A percentile compares a stretch with the other conserved stretches of the same genome.
Conservation (phyloP, 2,888 invertebrate genomes). For the Stenotaenia linearis region DNA sequence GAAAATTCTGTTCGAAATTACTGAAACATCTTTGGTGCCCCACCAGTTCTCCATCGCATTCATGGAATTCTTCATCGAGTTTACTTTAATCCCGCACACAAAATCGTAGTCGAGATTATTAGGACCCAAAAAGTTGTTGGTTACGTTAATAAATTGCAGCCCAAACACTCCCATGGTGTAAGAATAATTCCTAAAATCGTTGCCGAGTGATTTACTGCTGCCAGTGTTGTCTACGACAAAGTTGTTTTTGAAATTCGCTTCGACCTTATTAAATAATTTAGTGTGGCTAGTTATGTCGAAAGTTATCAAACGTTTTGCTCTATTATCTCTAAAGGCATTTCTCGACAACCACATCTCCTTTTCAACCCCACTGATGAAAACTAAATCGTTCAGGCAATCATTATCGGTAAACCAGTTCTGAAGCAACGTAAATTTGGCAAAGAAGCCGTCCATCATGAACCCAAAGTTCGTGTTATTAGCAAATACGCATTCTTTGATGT, state of each 20-base stretch:
- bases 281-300: conserved; percentile 87
- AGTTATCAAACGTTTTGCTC: conserved; percentile 75
- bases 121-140: conserved; percentile 77
- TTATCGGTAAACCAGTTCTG: conserved; percentile 80
- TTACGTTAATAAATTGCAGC: conserved; percentile 85
- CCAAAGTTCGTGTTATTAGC: conserved; percentile 77
- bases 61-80: conserved; percentile 75
- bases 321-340: conserved; percentile 73
- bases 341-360: conserved; percentile 79
- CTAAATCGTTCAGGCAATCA: conserved; percentile 69
- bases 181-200: conserved; percentile 56
- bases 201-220: conserved; percentile 40
- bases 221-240: conserved; percentile 62
- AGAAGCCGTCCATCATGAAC: conserved; percentile 83
- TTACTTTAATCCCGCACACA: conserved; percentile 77
- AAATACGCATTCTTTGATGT: conserved; percentile 81
- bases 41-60: conserved; percentile 95
- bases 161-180: conserved; percentile 89
- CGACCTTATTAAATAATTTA: conserved; percentile 73
- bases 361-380: conserved; percentile 89
- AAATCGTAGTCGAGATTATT: conserved; percentile 77
- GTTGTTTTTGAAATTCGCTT: conserved; percentile 71
- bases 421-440: conserved; percentile 78
- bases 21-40: conserved; percentile 69
- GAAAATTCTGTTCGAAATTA: conserved; percentile 78